These are phyloP conservation scores for Sorex maritimensis DNA, from an alignment of 2,797 vertebrate genomes.

Conservation along the genomic window DNA sequence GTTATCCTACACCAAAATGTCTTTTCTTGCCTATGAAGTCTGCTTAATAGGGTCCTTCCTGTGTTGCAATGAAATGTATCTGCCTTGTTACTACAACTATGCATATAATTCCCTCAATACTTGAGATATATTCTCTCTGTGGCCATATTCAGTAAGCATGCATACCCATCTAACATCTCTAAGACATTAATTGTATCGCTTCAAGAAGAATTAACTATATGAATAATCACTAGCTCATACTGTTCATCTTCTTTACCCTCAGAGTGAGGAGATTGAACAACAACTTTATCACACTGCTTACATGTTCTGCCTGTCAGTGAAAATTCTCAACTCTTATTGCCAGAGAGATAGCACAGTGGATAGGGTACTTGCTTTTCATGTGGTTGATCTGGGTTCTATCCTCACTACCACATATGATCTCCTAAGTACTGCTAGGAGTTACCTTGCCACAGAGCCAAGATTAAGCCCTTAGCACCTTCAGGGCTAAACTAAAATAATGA, in stretches of 20 bases:
- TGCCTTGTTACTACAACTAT: slow-evolving; percentile 13
- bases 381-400: too few species aligned
- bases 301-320: background rate
- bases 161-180: background rate
- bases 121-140: background rate
- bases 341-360: too few species aligned
- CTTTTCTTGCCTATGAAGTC: background rate
- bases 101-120: background rate
- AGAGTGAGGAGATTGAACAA: background rate
- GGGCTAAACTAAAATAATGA: too few species aligned
- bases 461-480: too few species aligned
- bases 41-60: background rate
- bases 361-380: too few species aligned
- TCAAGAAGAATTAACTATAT: background rate
- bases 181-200: background rate
- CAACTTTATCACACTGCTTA: background rate
- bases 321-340: background rate
- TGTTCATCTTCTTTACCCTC: too few species aligned
- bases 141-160: background rate
- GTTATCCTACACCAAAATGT: background rate
- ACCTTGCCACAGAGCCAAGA: too few species aligned
- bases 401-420: background rate
- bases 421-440: too few species aligned
- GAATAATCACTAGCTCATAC: background rate
- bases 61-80: background rate